Percentiles rank a stretch among this genome's conserved stretches.
Evolutionary conservation across 2,888 invertebrate genomes (phyloP).

Genomic region (Diadegma fenestrale): DNA sequence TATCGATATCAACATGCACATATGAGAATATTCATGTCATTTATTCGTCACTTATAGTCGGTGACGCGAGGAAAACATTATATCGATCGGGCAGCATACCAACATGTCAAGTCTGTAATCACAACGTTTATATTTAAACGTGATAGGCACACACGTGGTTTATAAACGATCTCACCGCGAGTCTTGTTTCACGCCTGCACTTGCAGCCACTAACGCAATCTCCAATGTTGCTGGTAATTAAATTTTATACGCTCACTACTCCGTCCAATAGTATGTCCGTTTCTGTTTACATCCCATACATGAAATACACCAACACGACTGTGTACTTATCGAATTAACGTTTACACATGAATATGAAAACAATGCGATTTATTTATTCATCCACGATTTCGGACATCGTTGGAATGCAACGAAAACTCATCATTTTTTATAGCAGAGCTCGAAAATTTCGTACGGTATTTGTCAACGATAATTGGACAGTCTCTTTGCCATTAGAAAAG

Average conservation of each 20-base stretch:
- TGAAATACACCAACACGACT: background rate
- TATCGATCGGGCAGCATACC: constrained; percentile 55
- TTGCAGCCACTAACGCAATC: constrained; percentile 12
- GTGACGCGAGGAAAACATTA: constrained; percentile 31
- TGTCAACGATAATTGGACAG: too few relatives aligned
- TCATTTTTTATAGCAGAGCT: too few relatives aligned
- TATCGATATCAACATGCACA: background rate
- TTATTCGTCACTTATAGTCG: background rate
- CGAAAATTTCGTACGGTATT: too few relatives aligned
- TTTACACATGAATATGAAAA: background rate
- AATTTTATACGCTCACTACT: constrained; percentile 1
- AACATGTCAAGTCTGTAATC: constrained; percentile 63
- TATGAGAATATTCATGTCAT: too few relatives aligned
- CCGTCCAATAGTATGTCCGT: background rate
- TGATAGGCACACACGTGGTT: constrained; percentile 51
- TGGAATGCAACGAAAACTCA: too few relatives aligned
- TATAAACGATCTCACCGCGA: constrained; percentile 60
- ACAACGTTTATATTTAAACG: constrained; percentile 68
- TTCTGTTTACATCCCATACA: background rate
- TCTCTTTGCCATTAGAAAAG: too few relatives aligned
- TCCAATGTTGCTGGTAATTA: constrained; percentile 18
- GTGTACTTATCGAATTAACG: background rate
- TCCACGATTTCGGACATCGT: too few relatives aligned
- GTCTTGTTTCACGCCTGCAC: constrained; percentile 28
- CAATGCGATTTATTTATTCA: too few relatives aligned